Conservation (phyloP, 1,140 invertebrate genomes). For the Pteromalus puparum region DNA sequence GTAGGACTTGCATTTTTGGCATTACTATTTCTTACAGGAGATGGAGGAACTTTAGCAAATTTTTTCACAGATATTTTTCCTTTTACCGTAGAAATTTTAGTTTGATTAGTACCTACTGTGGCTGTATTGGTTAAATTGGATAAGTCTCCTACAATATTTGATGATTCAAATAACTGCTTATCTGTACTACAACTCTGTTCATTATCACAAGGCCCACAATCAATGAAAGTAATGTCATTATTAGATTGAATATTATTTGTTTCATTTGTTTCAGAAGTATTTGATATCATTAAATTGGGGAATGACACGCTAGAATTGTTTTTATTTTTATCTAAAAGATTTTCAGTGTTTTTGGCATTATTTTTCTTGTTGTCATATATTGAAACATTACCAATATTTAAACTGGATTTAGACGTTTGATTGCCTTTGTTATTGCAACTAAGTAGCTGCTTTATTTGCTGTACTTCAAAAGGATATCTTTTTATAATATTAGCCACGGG, state of each 20-base stretch:
- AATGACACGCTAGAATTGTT: neutral
- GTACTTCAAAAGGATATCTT: constrained; percentile 41
- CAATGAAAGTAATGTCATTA: constrained; percentile 67
- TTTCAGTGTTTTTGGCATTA: constrained; percentile 39
- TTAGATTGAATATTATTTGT: neutral
- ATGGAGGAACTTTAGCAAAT: constrained; percentile 56
- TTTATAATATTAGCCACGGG: constrained; percentile 53
- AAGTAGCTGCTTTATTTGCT: constrained; percentile 38
- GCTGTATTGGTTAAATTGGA: neutral
- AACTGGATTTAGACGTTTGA: constrained; percentile 16
- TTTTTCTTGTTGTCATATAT: constrained; percentile 6
- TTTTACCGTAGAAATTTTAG: neutral
- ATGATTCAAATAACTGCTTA: neutral
- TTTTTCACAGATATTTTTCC: constrained; percentile 61
- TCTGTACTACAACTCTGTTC: neutral
- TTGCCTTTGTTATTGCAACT: constrained; percentile 28
- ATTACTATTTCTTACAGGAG: neutral
- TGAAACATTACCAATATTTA: neutral
- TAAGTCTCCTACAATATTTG: neutral
- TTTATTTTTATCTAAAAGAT: constrained; percentile 38
- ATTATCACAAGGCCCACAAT: constrained; percentile 61
- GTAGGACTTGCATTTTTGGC: neutral
- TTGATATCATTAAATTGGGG: neutral
- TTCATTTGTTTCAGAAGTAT: neutral
- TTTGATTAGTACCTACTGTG: neutral